A percentile compares a stretch with the other conserved stretches of the same genome.
Evolutionary conservation across 2,113 vertebrate genomes (phyloP).

Genomic region (Oenanthe melanoleuca): DNA sequence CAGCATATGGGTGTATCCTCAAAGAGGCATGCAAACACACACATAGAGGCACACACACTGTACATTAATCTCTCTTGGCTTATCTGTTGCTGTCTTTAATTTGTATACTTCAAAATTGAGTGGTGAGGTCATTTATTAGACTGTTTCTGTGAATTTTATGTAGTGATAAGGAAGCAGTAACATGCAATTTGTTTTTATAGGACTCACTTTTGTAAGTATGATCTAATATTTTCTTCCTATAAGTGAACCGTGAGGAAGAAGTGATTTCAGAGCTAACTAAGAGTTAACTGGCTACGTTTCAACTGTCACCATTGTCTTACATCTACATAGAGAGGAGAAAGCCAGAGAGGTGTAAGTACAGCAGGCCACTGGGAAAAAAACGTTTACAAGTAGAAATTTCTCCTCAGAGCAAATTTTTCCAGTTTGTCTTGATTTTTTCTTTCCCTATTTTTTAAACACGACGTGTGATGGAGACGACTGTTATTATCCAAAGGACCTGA

Average conservation of each 20-base stretch:
- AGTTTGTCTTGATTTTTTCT: slow-evolving; percentile 14
- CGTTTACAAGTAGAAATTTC: slow-evolving; percentile 27
- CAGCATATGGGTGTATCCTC: slow-evolving; percentile 42
- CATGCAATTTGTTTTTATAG: slow-evolving; percentile 63
- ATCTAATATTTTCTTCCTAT: slow-evolving; percentile 38
- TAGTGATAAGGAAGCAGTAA: slow-evolving; percentile 52
- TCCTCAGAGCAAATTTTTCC: slow-evolving; percentile 46
- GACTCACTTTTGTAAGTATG: slow-evolving; percentile 48
- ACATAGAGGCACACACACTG: background rate
- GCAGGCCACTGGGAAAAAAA: background rate
- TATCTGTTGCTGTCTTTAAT: slow-evolving; percentile 57
- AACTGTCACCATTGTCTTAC: slow-evolving; percentile 50
- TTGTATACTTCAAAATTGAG: slow-evolving; percentile 64
- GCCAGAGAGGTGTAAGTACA: slow-evolving; percentile 35
- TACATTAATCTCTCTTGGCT: slow-evolving; percentile 57
- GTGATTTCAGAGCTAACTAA: slow-evolving; percentile 26
- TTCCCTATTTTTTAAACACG: slow-evolving; percentile 50
- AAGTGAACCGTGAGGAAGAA: slow-evolving; percentile 1
- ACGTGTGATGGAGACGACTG: slow-evolving; percentile 33
- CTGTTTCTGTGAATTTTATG: slow-evolving; percentile 60
- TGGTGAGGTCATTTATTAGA: slow-evolving; percentile 68
- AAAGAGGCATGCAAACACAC: background rate
- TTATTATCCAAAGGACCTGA: slow-evolving; percentile 67
- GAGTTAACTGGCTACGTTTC: slow-evolving; percentile 50
- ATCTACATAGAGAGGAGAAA: slow-evolving; percentile 9